Conservation (phyloP, 2,113 vertebrate species). For the Tor tambroides region DNA sequence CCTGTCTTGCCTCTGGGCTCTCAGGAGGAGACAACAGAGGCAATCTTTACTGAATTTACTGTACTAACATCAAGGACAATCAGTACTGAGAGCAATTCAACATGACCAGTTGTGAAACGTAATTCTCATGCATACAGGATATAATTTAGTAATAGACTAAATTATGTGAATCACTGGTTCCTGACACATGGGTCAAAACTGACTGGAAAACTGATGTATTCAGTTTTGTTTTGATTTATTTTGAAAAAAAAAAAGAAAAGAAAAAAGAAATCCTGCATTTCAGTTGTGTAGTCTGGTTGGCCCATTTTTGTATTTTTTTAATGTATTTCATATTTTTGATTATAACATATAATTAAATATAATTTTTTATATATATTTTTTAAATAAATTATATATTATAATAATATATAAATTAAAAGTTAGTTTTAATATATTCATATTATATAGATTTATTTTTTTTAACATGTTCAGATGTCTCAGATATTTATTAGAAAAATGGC, state of each 20-base stretch:
- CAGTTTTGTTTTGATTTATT: too few species aligned
- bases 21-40: neutral
- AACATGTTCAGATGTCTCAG: neutral
- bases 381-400: too few species aligned
- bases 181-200: neutral
- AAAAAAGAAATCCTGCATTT: too few species aligned
- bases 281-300: too few species aligned
- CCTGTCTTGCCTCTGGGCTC: neutral
- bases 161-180: neutral
- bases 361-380: too few species aligned
- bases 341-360: too few species aligned
- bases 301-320: too few species aligned
- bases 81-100: neutral
- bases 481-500: neutral
- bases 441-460: neutral
- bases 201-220: too few species aligned
- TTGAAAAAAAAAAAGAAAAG: too few species aligned
- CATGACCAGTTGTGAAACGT: neutral
- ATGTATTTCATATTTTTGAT: too few species aligned
- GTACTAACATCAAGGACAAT: neutral
- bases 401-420: too few species aligned
- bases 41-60: neutral
- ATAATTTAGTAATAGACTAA: neutral
- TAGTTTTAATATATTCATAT: neutral
- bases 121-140: neutral